These are phyloP conservation scores for Cyprinodon variegatus DNA, from an alignment of 2,113 vertebrate species.

Conservation along the genomic window DNA sequence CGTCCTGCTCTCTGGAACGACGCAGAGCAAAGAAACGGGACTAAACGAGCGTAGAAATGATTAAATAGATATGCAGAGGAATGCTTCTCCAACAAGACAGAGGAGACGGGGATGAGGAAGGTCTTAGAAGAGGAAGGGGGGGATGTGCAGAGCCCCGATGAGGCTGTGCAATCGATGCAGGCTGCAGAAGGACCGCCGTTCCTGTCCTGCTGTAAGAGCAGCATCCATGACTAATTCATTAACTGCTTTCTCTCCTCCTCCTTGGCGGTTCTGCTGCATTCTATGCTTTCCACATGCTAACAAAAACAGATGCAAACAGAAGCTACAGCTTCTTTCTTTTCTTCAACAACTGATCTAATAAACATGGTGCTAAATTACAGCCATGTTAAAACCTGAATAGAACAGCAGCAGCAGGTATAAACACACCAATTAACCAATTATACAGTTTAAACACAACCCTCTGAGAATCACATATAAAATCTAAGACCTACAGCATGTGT, in stretches of 20 bases:
- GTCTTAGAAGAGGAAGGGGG: neutral
- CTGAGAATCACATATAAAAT: neutral
- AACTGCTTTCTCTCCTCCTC: slow-evolving; percentile 25
- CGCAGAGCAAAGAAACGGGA: slow-evolving; percentile 6
- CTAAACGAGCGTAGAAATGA: neutral
- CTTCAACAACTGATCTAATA: neutral
- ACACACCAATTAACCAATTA: neutral
- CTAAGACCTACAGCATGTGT: neutral
- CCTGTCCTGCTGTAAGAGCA: slow-evolving; percentile 48
- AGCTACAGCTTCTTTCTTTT: neutral
- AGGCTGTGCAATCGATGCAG: slow-evolving; percentile 48
- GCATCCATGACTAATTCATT: slow-evolving; percentile 65
- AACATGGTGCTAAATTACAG: neutral
- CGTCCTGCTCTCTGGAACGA: neutral
- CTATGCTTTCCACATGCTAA: neutral
- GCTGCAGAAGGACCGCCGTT: slow-evolving; percentile 30
- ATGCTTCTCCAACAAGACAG: neutral
- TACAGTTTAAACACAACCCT: no score
- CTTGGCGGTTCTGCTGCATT: slow-evolving; percentile 23
- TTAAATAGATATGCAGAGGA: neutral
- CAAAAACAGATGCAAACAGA: neutral
- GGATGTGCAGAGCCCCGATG: neutral
- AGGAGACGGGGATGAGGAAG: neutral
- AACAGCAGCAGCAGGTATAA: neutral
- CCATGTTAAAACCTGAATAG: neutral